These are phyloP conservation scores for Struthio camelus DNA, from an alignment of 2,113 vertebrate species.

Conservation along the genomic window DNA sequence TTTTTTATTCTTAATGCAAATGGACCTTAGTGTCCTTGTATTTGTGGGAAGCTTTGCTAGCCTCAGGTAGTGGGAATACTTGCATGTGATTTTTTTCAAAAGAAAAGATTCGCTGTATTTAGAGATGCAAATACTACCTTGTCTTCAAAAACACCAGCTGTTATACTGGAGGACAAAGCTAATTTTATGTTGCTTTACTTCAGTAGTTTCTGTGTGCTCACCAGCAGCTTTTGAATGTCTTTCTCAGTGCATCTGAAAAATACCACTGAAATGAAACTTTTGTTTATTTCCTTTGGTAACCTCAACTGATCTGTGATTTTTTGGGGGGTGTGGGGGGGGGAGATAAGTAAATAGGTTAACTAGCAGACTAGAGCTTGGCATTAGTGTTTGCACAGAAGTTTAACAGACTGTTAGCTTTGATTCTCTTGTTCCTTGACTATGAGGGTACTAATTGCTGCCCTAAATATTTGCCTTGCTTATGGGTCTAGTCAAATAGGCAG, in stretches of 20 bases:
- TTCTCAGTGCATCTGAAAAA: constrained; percentile 5
- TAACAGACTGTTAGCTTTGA: neutral
- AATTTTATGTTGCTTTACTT: constrained; percentile 21
- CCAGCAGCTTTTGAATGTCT: neutral
- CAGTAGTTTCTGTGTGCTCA: constrained; percentile 1
- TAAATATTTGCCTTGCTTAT: neutral
- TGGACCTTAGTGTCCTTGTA: constrained; percentile 35
- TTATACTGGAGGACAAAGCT: constrained; percentile 14
- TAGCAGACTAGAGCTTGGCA: neutral
- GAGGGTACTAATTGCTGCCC: neutral
- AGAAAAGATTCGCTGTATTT: constrained; percentile 53
- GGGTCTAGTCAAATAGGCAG: neutral
- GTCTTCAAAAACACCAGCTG: constrained; percentile 39
- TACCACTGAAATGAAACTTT: neutral
- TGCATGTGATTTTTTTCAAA: constrained; percentile 45
- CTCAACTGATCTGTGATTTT: neutral
- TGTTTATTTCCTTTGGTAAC: neutral
- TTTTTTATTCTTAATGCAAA: constrained; percentile 51
- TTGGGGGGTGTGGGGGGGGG: too few species aligned
- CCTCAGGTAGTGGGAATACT: constrained; percentile 47
- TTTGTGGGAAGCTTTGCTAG: constrained; percentile 54
- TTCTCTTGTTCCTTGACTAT: neutral
- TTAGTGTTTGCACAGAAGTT: neutral
- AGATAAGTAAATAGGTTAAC: neutral
- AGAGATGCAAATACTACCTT: constrained; percentile 60